phyloP scores from a whole-genome alignment of 2,113 vertebrate species.

The Perccottus glenii region DNA sequence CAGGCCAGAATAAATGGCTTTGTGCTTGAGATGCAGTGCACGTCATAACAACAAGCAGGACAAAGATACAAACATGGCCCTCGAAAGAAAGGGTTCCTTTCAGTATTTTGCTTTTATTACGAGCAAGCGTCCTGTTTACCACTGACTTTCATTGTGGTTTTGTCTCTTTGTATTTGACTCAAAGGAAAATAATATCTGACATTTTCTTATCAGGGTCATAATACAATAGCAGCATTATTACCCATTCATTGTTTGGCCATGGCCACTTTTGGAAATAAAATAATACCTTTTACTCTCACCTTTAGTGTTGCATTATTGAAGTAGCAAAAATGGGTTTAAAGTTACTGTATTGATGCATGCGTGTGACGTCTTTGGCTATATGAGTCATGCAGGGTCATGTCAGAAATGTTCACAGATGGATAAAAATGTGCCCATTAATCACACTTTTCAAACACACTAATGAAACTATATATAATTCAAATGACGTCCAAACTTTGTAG shows the following conservation, averaged over 20 bases:
- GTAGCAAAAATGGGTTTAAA: not conserved
- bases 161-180: not conserved
- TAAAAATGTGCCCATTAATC: conserved; percentile 4
- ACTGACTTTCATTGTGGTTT: not conserved
- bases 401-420: conserved; percentile 1
- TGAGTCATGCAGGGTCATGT: not conserved
- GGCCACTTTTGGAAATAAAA: not conserved
- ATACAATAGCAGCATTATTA: no score
- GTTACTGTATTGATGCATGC: not conserved
- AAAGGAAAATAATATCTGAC: no score
- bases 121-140: not conserved
- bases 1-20: conserved; percentile 14
- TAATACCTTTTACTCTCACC: not conserved
- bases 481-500: no score
- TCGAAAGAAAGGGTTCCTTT: not conserved
- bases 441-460: not conserved
- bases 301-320: not conserved
- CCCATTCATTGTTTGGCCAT: no score
- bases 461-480: not conserved
- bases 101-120: no score
- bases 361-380: not conserved
- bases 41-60: not conserved
- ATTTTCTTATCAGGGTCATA: no score
- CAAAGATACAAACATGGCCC: not conserved
- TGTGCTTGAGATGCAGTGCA: conserved; percentile 19